phyloP scores from a whole-genome alignment of 2,888 invertebrate species.

The Tinea pellionella region DNA sequence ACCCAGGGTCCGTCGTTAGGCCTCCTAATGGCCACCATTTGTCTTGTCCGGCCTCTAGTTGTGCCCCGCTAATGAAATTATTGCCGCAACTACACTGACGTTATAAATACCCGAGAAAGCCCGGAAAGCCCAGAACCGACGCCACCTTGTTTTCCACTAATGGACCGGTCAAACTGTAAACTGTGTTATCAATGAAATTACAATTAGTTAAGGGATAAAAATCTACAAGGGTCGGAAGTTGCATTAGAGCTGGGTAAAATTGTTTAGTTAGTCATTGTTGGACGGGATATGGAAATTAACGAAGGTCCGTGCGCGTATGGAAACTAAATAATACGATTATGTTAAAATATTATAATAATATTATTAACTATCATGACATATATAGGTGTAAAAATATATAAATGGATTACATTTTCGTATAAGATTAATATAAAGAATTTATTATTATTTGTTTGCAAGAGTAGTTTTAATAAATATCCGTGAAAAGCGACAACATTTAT shows the following conservation, averaged over 20 bases:
- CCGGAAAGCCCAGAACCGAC: slow-evolving; percentile 53
- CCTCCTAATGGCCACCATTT: slow-evolving; percentile 68
- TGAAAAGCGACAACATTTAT: slow-evolving; percentile 7
- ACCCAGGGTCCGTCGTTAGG: slow-evolving; percentile 44
- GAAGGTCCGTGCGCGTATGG: not conserved
- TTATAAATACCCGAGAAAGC: slow-evolving; percentile 49
- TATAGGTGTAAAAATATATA: not conserved
- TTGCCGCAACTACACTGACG: slow-evolving; percentile 69
- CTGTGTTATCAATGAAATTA: slow-evolving; percentile 70
- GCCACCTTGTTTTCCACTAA: slow-evolving; percentile 66
- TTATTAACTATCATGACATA: not conserved
- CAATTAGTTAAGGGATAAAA: slow-evolving; percentile 64
- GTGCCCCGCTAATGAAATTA: slow-evolving; percentile 70
- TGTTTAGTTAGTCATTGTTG: slow-evolving; percentile 23
- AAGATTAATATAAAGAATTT: too few relatives aligned
- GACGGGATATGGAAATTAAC: slow-evolving; percentile 31
- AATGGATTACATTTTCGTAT: too few relatives aligned
- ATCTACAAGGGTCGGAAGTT: slow-evolving; percentile 54
- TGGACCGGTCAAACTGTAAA: slow-evolving; percentile 71
- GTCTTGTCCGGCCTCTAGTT: slow-evolving; percentile 69
- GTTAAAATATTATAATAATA: not conserved
- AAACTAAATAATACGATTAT: not conserved
- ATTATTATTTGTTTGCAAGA: not conserved
- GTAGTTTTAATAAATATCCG: slow-evolving; percentile 1
- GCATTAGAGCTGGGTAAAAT: slow-evolving; percentile 35